Conservation (phyloP, 2,113 vertebrate genomes). For the Mirounga angustirostris region DNA sequence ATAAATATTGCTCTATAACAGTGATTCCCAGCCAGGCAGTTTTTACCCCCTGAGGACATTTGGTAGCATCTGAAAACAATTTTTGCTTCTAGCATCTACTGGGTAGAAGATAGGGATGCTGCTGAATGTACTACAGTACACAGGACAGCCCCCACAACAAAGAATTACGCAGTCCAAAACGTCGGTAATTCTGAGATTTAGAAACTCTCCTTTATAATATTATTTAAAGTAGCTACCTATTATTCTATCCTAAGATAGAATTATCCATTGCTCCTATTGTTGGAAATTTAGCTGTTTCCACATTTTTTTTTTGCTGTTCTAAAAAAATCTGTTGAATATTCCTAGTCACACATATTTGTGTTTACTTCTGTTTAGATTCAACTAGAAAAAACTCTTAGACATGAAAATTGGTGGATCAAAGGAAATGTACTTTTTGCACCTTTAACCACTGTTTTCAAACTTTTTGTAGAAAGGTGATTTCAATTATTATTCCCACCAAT, state of each 20-base stretch:
- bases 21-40: background rate
- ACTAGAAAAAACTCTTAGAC: background rate
- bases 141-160: background rate
- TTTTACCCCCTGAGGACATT: background rate
- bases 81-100: background rate
- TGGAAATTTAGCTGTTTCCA: background rate
- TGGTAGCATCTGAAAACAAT: background rate
- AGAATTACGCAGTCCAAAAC: background rate
- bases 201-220: background rate
- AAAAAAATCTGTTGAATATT: constrained; percentile 21
- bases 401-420: background rate
- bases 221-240: background rate
- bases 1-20: background rate
- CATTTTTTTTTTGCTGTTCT: background rate
- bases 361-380: background rate
- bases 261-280: background rate
- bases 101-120: background rate
- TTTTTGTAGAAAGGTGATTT: background rate
- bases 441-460: background rate
- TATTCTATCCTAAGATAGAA: background rate
- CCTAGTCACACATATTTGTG: background rate
- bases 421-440: background rate
- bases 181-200: background rate
- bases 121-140: background rate
- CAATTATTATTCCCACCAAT: background rate